These are phyloP conservation scores for Clarias gariepinus DNA, from an alignment of 2,113 vertebrate species.

Conservation along the genomic window DNA sequence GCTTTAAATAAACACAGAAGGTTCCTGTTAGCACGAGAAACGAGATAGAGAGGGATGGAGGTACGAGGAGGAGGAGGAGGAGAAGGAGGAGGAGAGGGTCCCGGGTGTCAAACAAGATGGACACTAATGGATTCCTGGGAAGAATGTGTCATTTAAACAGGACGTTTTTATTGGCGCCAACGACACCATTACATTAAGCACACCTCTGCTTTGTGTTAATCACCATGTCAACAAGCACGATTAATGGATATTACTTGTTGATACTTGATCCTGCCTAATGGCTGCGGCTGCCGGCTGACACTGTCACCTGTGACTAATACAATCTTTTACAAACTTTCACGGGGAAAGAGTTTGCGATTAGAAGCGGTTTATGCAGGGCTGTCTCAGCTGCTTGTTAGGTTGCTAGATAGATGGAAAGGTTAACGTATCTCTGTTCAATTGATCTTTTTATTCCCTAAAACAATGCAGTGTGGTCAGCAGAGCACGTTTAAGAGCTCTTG, in stretches of 20 bases:
- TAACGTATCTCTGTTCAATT: conserved; percentile 33
- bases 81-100: conserved; percentile 39
- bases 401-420: conserved; percentile 39
- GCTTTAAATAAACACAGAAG: conserved; percentile 58
- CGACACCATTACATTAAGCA: conserved; percentile 62
- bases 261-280: conserved; percentile 52
- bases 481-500: conserved; percentile 33
- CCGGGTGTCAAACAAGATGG: conserved; percentile 57
- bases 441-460: conserved; percentile 41
- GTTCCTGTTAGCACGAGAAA: conserved; percentile 48
- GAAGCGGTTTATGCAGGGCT: conserved; percentile 30
- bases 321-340: conserved; percentile 48
- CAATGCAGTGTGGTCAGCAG: conserved; percentile 39
- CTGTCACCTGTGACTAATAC: conserved; percentile 38
- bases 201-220: conserved; percentile 60
- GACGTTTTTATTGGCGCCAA: conserved; percentile 59
- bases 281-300: conserved; percentile 42
- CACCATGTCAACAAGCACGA: conserved; percentile 57
- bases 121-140: conserved; percentile 62
- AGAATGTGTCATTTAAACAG: conserved; percentile 63
- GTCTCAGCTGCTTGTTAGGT: conserved; percentile 37
- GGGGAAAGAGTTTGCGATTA: conserved; percentile 20
- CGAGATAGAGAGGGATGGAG: conserved; percentile 37
- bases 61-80: conserved; percentile 14
- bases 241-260: conserved; percentile 57